phyloP scores from a whole-genome alignment of 2,797 vertebrate genomes.

The Mus spretus region DNA sequence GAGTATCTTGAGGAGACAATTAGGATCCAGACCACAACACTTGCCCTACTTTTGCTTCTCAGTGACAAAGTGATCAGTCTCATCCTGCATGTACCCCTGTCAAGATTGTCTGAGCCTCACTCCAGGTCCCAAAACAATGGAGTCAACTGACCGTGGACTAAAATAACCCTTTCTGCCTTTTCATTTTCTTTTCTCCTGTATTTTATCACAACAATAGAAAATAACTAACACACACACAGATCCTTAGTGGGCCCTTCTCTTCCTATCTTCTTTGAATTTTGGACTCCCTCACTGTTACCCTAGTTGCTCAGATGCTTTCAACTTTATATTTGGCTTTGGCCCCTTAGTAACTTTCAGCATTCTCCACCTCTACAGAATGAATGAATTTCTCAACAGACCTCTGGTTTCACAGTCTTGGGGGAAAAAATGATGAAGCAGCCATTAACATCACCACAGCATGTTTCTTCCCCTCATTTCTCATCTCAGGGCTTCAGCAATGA shows the following conservation, averaged over 20 bases:
- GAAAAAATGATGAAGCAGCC: background rate
- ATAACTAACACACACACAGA: background rate
- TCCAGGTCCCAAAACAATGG: background rate
- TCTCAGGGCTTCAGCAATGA: background rate
- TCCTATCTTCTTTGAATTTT: background rate
- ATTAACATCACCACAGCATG: background rate
- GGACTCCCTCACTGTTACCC: background rate
- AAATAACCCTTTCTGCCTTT: background rate
- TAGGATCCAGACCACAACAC: background rate
- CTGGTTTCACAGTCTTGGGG: background rate
- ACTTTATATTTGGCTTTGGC: background rate
- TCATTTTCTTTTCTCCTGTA: background rate
- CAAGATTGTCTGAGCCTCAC: background rate
- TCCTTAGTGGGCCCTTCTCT: background rate
- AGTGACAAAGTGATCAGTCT: background rate
- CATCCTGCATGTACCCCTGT: too few species aligned
- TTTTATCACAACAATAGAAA: background rate
- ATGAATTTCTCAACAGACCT: background rate
- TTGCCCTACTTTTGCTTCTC: background rate
- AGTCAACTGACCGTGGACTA: background rate
- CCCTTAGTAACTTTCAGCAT: background rate
- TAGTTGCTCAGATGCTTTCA: background rate
- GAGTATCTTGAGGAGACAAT: background rate
- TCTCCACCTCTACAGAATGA: background rate
- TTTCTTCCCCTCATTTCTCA: background rate